Evolutionary conservation across 1,140 invertebrate genomes (phyloP), one percentile per base, ranked within the genome.

Genomic region (Mamestra configurata): DNA sequence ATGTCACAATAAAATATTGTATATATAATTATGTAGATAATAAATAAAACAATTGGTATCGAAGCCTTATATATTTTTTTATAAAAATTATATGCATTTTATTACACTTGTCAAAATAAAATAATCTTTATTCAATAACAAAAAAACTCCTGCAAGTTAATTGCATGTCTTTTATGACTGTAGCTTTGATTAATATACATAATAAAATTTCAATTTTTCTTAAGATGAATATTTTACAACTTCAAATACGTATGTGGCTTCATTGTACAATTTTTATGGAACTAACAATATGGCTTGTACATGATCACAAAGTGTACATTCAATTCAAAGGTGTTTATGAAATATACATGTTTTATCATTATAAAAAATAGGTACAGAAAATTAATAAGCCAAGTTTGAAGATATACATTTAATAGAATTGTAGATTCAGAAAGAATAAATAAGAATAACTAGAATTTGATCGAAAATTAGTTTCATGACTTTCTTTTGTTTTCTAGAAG

Each of bases 21-120:
- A 27, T 27, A n/a, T 68, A 79, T 31, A n/a, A n/a, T n/a, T n/a
- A 46, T 31, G n/a, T 80, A 40, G 35, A 40, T 22, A 51, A 46
- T 64, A 86, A 94, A 93, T 90, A 90, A 93, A 93, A 93, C 87
- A 85, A 84, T 77, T 59, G 71, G 79, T 84, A 76, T 80, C 83
- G 85, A 92, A 93, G 91, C 91, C 82, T 89, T 93, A 88, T 85
- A 81, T 81, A 81, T 89, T 90, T 88, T 90, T 92, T 91, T 90
- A 88, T 92, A 92, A 88, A 93, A 94, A 92, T 91, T 94, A 93
- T 92, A 93, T 91, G 88, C 88, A 90, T 91, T 91, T 91, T 84
- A 88, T 90, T 91, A 91, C 87, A 92, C 82, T 89, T 87, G 85
- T 92, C 89, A 89, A 84, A 87, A 85, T 90, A 90, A 89, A 89